Evolutionary conservation across 2,113 vertebrate species (phyloP).

Genomic region (Mastomys natalensis): DNA sequence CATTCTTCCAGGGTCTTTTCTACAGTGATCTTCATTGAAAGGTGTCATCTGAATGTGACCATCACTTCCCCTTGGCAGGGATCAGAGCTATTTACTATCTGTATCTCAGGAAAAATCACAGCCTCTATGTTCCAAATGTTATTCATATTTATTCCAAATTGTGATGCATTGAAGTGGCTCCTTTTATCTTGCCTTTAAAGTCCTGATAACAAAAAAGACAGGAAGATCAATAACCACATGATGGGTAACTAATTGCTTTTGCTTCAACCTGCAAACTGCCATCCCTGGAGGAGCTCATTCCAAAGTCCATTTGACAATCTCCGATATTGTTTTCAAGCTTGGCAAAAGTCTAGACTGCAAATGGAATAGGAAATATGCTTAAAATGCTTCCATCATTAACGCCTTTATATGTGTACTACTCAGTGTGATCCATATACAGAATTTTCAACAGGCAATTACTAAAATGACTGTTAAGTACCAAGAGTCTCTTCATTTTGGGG

Average conservation of each 20-base stretch:
- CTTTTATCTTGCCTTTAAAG: slow-evolving; percentile 69
- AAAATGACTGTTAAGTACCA: not conserved
- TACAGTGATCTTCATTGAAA: slow-evolving; percentile 15
- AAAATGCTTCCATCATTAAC: not conserved
- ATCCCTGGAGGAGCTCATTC: slow-evolving; percentile 43
- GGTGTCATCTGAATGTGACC: slow-evolving; percentile 31
- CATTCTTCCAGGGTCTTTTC: slow-evolving; percentile 34
- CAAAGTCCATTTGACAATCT: slow-evolving; percentile 41
- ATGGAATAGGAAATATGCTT: not conserved
- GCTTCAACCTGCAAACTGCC: slow-evolving; percentile 64
- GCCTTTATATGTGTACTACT: not conserved
- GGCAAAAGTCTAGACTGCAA: not conserved
- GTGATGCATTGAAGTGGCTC: slow-evolving; percentile 64
- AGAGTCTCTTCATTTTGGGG: not conserved
- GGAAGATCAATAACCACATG: slow-evolving; percentile 79
- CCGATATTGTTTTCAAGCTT: not conserved
- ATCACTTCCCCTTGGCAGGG: slow-evolving; percentile 48
- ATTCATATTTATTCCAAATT: slow-evolving; percentile 76
- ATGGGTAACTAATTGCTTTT: slow-evolving; percentile 83
- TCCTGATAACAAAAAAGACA: slow-evolving; percentile 75
- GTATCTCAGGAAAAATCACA: not conserved
- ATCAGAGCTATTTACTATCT: slow-evolving; percentile 40
- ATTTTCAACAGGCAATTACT: not conserved
- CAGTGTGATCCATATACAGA: not conserved
- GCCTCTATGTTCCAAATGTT: slow-evolving; percentile 32